Percentiles rank a stretch among this genome's conserved stretches.
Conservation (phyloP, 1,140 invertebrate species). For the Periplaneta americana region DNA sequence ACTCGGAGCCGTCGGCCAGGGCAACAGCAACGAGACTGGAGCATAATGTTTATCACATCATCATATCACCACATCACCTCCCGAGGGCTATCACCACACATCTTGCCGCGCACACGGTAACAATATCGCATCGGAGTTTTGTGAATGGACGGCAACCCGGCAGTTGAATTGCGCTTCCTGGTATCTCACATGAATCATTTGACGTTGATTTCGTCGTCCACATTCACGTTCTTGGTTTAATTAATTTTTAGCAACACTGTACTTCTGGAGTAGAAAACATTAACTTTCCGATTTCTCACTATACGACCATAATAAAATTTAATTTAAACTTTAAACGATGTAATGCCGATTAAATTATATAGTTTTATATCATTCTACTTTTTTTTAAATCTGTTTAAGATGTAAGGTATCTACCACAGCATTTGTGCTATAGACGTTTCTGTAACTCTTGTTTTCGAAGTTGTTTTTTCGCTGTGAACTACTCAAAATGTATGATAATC, state of each 20-base stretch:
- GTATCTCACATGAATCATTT: neutral
- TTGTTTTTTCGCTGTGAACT: too few species aligned
- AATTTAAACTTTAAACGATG: too few species aligned
- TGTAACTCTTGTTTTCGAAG: too few species aligned
- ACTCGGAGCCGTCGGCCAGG: constrained; percentile 5
- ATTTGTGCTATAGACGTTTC: too few species aligned
- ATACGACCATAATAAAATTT: too few species aligned
- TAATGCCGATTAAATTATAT: too few species aligned
- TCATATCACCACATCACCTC: neutral
- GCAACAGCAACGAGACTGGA: neutral
- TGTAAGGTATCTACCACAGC: too few species aligned
- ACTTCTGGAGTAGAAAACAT: too few species aligned
- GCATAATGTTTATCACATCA: constrained; percentile 5
- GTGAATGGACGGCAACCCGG: neutral
- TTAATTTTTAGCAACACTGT: neutral
- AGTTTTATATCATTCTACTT: too few species aligned
- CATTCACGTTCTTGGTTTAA: neutral
- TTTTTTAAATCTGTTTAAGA: too few species aligned
- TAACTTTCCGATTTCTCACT: too few species aligned
- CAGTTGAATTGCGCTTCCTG: neutral
- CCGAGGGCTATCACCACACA: neutral
- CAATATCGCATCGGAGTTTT: neutral
- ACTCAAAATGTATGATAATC: too few species aligned
- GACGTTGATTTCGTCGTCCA: neutral
- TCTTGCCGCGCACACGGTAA: neutral